Base-by-base conservation (phyloP, 2,888 invertebrate genomes). In the Agrotis exclamationis region DNA sequence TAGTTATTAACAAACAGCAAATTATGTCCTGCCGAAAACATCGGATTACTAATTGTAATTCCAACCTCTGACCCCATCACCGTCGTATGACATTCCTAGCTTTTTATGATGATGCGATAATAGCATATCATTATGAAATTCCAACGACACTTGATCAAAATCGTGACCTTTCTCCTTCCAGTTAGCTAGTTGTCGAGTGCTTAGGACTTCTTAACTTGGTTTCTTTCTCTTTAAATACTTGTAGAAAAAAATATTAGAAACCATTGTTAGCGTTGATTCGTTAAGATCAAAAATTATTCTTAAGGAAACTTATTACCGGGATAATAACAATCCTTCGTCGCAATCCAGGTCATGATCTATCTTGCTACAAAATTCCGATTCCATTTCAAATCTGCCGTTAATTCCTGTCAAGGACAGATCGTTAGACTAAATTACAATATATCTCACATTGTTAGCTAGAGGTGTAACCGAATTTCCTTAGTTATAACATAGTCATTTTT, bases 51-150 rank as follows among this genome's bases (percentile, higher is more conserved):
- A 59, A 80, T 80, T 70, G 28, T 51, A 45, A 76, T 80, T 80
- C 51, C 47, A 44, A 73, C 64, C 78, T 82, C 18, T 73, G 65
- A 63, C 44, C 65, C 63, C 54, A 65, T 65, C 71, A 53, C 1
- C 47, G 48, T 18, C 28, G 9, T 11, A 45, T 53, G 3, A 47
- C 56, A 81, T 71, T 71, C 64, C 50, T 63, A 62, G 50, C 60
- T 33, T 39, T 39, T 39, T 39, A 44, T 2, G 50, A n/a, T 2
- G 20, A 44, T 39, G 33, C 44, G 28, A 39, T 76, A 64, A 79
- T 54, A 71, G 53, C 11, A 58, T 71, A 54, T 72, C 4, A 72
- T 77, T 79, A 68, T 73, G 18, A 64, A 62, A 78, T 77, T 82
- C 62, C 73, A 70, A 28, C n/a, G 22, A 7, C 13, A 28, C 45